Evolutionary conservation across 2,888 invertebrate species (phyloP).

Genomic region (Liposcelis brunnea): DNA sequence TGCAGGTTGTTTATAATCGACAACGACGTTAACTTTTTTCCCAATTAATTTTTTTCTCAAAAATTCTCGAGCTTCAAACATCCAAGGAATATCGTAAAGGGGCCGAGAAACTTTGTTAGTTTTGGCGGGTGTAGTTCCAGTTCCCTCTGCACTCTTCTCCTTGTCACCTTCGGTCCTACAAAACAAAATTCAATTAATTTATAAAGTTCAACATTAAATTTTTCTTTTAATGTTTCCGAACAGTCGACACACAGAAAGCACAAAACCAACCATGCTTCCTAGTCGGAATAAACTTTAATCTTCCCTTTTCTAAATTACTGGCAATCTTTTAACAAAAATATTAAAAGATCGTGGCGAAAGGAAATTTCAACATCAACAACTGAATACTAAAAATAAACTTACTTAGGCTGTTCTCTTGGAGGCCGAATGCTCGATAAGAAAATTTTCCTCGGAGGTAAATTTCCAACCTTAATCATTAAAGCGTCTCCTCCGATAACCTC

Average conservation of each 20-base stretch:
- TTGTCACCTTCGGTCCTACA: slow-evolving; percentile 24
- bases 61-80: slow-evolving; percentile 97
- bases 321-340: too few species aligned
- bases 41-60: slow-evolving; percentile 88
- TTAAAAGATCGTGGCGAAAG: too few species aligned
- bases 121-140: neutral
- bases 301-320: too few species aligned
- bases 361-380: neutral
- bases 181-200: neutral
- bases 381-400: slow-evolving; percentile 15
- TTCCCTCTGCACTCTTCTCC: slow-evolving; percentile 13
- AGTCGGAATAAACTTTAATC: too few species aligned
- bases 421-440: slow-evolving; percentile 92
- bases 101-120: slow-evolving; percentile 34
- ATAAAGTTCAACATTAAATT: slow-evolving; percentile 8
- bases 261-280: too few species aligned
- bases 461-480: slow-evolving; percentile 62
- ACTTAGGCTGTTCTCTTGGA: slow-evolving; percentile 52
- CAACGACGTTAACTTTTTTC: slow-evolving; percentile 77
- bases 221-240: neutral
- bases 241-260: too few species aligned
- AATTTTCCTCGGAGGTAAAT: slow-evolving; percentile 69
- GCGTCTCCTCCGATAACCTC: slow-evolving; percentile 94
- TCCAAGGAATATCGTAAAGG: slow-evolving; percentile 94
- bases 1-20: slow-evolving; percentile 94